Conservation (phyloP, 2,113 vertebrate genomes). For the Cephalopterus ornatus region DNA sequence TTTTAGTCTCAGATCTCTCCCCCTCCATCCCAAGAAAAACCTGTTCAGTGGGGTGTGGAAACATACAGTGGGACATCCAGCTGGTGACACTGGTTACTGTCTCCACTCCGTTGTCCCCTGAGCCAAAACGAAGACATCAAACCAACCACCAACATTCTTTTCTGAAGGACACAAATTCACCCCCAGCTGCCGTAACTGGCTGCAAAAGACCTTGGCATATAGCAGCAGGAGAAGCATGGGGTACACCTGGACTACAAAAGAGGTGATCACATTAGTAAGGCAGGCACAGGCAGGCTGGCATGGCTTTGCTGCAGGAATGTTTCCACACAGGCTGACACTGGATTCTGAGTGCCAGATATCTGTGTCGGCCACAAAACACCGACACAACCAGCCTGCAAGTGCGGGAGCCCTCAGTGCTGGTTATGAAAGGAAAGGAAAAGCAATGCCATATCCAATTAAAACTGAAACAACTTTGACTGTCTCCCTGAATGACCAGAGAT, state of each 20-base stretch:
- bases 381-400: rapidly evolving
- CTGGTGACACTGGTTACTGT: neutral
- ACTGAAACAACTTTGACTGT: neutral
- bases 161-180: neutral
- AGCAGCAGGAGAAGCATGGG: neutral
- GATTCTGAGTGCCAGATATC: neutral
- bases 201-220: neutral
- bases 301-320: neutral
- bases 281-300: neutral
- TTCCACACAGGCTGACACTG: neutral
- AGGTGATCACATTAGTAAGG: neutral
- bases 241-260: rapidly evolving
- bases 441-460: neutral
- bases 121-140: neutral
- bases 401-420: neutral
- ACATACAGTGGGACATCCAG: neutral
- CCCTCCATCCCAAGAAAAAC: neutral
- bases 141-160: neutral
- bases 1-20: neutral
- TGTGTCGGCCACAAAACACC: neutral
- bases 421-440: neutral
- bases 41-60: neutral
- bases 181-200: neutral
- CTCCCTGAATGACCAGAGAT: neutral
- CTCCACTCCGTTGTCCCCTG: neutral